Evolutionary conservation across 2,888 invertebrate species (phyloP).

Genomic region (Stenotaenia linearis): DNA sequence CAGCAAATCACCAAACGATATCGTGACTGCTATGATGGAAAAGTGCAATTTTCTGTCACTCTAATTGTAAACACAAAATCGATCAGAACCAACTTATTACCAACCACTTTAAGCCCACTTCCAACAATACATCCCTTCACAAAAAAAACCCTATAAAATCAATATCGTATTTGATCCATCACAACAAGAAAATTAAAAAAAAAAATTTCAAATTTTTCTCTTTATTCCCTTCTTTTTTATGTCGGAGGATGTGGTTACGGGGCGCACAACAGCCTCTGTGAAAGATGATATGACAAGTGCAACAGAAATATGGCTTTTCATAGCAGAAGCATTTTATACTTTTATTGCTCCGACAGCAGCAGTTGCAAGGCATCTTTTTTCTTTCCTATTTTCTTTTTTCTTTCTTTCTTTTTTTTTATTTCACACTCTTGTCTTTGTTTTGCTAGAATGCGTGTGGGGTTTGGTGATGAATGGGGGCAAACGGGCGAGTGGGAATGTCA

Average conservation of each 20-base stretch:
- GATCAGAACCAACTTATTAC: too few relatives aligned
- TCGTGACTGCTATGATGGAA: too few relatives aligned
- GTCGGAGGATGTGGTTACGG: neutral
- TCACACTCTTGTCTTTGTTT: neutral
- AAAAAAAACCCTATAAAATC: neutral
- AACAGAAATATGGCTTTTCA: slow-evolving; percentile 19
- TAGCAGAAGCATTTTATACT: slow-evolving; percentile 2
- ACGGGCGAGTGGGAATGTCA: slow-evolving; percentile 6
- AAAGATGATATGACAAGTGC: neutral
- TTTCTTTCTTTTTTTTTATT: neutral
- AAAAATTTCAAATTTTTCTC: neutral
- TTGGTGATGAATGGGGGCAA: slow-evolving; percentile 16
- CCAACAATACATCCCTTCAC: too few relatives aligned
- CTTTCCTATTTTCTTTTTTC: neutral
- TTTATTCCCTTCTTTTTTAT: neutral
- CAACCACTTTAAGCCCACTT: too few relatives aligned
- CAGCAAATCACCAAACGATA: too few relatives aligned
- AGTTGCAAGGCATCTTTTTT: slow-evolving; percentile 1
- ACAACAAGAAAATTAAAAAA: neutral
- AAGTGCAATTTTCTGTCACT: too few relatives aligned
- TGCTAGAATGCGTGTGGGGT: slow-evolving; percentile 5
- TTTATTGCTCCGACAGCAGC: slow-evolving; percentile 20
- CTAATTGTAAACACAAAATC: too few relatives aligned
- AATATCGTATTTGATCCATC: neutral
- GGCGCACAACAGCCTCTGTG: neutral